These are phyloP conservation scores for Atractosteus spatula DNA, from an alignment of 2,113 vertebrate genomes.

Conservation along the genomic window DNA sequence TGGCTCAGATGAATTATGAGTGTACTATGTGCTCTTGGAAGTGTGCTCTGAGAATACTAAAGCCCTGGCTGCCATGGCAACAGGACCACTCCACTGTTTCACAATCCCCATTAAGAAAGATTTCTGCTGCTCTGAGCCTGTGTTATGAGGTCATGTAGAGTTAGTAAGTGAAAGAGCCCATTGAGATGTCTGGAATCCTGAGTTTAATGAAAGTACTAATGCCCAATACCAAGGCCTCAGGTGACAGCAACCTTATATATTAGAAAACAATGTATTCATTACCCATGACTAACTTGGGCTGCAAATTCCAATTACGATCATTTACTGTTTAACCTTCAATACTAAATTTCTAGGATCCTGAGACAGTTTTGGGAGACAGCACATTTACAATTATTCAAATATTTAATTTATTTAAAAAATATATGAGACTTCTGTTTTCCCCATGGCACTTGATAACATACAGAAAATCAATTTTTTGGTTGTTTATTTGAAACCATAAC, in stretches of 20 bases:
- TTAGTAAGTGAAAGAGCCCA: constrained; percentile 56
- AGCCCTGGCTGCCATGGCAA: constrained; percentile 67
- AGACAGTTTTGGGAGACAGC: too few species aligned
- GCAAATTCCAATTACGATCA: too few species aligned
- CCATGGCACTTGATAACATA: too few species aligned
- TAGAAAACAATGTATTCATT: too few species aligned
- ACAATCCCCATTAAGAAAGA: constrained; percentile 63
- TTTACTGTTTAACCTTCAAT: too few species aligned
- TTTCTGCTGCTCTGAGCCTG: constrained; percentile 44
- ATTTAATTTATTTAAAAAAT: too few species aligned
- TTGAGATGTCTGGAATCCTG: constrained; percentile 51
- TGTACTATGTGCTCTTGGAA: constrained; percentile 38
- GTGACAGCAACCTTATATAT: not conserved
- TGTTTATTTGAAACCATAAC: too few species aligned
- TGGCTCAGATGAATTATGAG: not conserved
- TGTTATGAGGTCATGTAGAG: constrained; percentile 30
- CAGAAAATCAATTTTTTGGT: too few species aligned
- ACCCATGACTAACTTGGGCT: too few species aligned
- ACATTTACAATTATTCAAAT: too few species aligned
- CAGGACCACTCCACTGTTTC: constrained; percentile 61
- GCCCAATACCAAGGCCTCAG: not conserved
- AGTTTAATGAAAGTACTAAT: constrained; percentile 38
- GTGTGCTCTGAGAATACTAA: constrained; percentile 64
- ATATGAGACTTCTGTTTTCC: too few species aligned
- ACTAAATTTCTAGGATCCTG: too few species aligned